Conservation (phyloP, 2,888 invertebrate species). For the Hemicrepidius hirtus region DNA sequence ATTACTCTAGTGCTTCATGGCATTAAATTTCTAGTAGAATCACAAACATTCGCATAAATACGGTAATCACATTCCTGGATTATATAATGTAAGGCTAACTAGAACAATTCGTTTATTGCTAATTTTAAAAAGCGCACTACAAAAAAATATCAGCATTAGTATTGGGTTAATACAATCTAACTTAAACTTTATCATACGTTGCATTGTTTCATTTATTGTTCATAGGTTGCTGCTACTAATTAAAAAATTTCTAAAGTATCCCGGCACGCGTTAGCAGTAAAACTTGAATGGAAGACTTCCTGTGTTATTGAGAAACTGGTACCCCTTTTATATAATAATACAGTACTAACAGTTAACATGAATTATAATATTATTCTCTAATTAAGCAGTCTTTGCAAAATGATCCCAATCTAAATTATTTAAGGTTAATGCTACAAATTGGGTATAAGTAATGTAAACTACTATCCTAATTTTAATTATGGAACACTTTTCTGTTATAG, state of each 20-base stretch:
- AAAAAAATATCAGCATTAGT: slow-evolving; percentile 45
- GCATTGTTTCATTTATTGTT: slow-evolving; percentile 48
- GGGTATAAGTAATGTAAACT: slow-evolving; percentile 40
- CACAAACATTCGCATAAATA: slow-evolving; percentile 48
- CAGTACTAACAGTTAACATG: slow-evolving; percentile 35
- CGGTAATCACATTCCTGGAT: slow-evolving; percentile 48
- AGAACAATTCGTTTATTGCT: slow-evolving; percentile 40
- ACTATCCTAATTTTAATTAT: slow-evolving; percentile 48
- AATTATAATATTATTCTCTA: slow-evolving; percentile 45
- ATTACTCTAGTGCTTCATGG: slow-evolving; percentile 28
- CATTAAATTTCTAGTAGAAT: slow-evolving; percentile 47
- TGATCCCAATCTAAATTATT: slow-evolving; percentile 46
- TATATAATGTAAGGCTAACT: slow-evolving; percentile 40
- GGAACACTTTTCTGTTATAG: slow-evolving; percentile 59
- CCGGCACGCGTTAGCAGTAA: slow-evolving; percentile 14
- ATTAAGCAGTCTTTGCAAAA: slow-evolving; percentile 54
- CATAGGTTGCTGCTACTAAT: slow-evolving; percentile 41
- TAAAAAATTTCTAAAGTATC: slow-evolving; percentile 30
- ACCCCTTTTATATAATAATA: slow-evolving; percentile 11
- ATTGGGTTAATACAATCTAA: slow-evolving; percentile 40
- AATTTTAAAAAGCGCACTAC: slow-evolving; percentile 47
- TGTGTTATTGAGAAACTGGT: slow-evolving; percentile 37
- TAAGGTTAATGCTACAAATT: slow-evolving; percentile 41
- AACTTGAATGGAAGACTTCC: slow-evolving; percentile 49
- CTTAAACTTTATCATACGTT: slow-evolving; percentile 38